Conservation (phyloP, 2,113 vertebrate genomes). For the Hydropotes inermis region DNA sequence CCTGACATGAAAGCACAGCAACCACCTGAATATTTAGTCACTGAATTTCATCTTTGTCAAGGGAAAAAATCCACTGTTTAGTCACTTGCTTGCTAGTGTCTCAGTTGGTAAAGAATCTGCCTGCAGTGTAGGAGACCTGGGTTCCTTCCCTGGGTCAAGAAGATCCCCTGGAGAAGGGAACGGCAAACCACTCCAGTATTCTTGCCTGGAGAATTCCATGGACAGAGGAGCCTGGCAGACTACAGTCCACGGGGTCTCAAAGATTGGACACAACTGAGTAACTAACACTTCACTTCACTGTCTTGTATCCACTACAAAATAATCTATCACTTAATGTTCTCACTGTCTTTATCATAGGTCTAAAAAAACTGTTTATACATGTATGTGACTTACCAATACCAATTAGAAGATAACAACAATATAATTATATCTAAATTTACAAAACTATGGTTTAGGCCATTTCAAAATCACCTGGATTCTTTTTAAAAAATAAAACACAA, state of each 20-base stretch:
- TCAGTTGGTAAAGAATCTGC: neutral
- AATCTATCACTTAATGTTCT: neutral
- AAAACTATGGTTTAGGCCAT: neutral
- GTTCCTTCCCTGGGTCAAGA: neutral
- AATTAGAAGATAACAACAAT: neutral
- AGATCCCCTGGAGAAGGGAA: neutral
- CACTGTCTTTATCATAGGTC: neutral
- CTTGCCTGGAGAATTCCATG: neutral
- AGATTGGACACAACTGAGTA: neutral
- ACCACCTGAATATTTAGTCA: neutral
- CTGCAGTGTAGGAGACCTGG: neutral
- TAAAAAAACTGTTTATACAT: slow-evolving; percentile 5
- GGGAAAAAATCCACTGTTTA: neutral
- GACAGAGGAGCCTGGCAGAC: neutral
- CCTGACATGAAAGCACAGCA: neutral
- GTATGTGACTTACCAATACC: neutral
- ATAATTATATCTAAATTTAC: neutral
- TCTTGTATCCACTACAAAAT: neutral
- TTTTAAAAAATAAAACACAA: neutral
- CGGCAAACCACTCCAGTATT: neutral
- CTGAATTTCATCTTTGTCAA: slow-evolving; percentile 1
- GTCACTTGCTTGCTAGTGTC: neutral
- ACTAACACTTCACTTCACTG: neutral
- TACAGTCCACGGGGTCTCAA: neutral
- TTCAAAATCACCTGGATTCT: slow-evolving; percentile 2